phyloP scores from a whole-genome alignment of 2,888 invertebrate genomes.

The Agrilus mali region DNA sequence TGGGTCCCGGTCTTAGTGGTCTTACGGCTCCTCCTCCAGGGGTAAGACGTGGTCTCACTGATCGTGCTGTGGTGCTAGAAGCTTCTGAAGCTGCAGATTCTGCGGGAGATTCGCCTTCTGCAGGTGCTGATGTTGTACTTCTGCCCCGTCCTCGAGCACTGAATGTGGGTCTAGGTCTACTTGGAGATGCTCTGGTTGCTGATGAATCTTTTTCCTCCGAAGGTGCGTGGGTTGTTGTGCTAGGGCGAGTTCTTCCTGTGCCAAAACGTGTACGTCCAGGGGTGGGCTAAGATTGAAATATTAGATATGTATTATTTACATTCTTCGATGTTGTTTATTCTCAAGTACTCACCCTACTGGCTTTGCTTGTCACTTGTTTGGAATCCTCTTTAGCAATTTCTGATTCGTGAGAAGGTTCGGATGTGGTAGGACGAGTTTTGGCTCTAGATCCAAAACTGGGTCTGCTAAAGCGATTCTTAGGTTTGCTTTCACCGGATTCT shows the following conservation, averaged over 20 bases:
- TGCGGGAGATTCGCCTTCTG: slow-evolving; percentile 13
- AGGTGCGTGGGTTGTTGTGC: slow-evolving; percentile 32
- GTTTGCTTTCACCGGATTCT: slow-evolving; percentile 25
- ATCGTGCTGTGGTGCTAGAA: slow-evolving; percentile 21
- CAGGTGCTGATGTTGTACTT: slow-evolving; percentile 25
- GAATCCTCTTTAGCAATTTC: slow-evolving; percentile 32
- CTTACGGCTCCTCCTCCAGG: slow-evolving; percentile 34
- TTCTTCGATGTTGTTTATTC: no score
- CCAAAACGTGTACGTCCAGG: slow-evolving; percentile 26
- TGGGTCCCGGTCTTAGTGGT: slow-evolving; percentile 52
- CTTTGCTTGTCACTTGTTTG: slow-evolving; percentile 25
- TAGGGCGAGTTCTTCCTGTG: slow-evolving; percentile 22
- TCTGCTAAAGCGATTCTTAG: slow-evolving; percentile 33
- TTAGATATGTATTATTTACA: background rate
- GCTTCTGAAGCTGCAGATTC: slow-evolving; percentile 17
- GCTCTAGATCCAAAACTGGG: slow-evolving; percentile 40
- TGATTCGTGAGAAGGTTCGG: slow-evolving; percentile 26
- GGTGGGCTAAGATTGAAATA: slow-evolving; percentile 19
- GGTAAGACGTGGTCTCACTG: slow-evolving; percentile 28
- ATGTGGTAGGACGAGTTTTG: slow-evolving; percentile 27
- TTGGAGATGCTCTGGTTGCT: slow-evolving; percentile 29
- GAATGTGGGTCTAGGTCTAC: slow-evolving; percentile 38
- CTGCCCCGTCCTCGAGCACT: slow-evolving; percentile 26
- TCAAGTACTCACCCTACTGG: slow-evolving; percentile 17
- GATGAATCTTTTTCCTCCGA: slow-evolving; percentile 30